phyloP scores from a whole-genome alignment of 2,888 invertebrate genomes.

The Protodeltote pygarga region DNA sequence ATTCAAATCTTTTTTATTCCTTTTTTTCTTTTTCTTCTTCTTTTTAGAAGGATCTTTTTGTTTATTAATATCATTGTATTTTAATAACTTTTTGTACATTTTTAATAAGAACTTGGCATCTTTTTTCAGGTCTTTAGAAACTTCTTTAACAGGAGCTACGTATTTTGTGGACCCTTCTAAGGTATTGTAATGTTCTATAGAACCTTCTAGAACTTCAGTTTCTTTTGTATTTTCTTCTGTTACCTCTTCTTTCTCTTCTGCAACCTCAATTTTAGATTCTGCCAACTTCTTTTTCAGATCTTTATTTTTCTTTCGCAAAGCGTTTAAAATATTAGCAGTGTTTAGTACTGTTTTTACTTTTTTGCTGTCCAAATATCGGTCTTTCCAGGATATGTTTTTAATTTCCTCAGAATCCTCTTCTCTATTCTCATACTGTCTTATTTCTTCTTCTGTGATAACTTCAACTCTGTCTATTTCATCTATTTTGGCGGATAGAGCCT shows the following conservation, averaged over 20 bases:
- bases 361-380: constrained; percentile 86
- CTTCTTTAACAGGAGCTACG: constrained; percentile 66
- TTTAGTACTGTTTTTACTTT: constrained; percentile 87
- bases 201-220: constrained; percentile 73
- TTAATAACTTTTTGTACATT: constrained; percentile 80
- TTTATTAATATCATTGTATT: constrained; percentile 72
- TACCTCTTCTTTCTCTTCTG: constrained; percentile 25
- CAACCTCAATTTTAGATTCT: constrained; percentile 52
- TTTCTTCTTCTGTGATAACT: constrained; percentile 62
- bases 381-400: constrained; percentile 84
- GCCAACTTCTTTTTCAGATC: constrained; percentile 74
- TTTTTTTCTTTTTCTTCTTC: constrained; percentile 67
- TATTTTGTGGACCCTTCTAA: constrained; percentile 72
- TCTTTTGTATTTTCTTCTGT: constrained; percentile 18
- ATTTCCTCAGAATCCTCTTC: constrained; percentile 33
- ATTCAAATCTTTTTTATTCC: constrained; percentile 12
- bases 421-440: constrained; percentile 54
- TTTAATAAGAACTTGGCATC: constrained; percentile 79
- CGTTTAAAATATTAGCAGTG: constrained; percentile 86
- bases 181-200: constrained; percentile 86
- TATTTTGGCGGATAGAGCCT: constrained; percentile 79
- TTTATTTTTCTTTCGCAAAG: constrained; percentile 87
- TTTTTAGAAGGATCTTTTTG: constrained; percentile 67
- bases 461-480: constrained; percentile 77
- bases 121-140: constrained; percentile 67